These are phyloP conservation scores for Nyctibius grandis DNA, from an alignment of 2,797 vertebrate genomes.

Conservation along the genomic window DNA sequence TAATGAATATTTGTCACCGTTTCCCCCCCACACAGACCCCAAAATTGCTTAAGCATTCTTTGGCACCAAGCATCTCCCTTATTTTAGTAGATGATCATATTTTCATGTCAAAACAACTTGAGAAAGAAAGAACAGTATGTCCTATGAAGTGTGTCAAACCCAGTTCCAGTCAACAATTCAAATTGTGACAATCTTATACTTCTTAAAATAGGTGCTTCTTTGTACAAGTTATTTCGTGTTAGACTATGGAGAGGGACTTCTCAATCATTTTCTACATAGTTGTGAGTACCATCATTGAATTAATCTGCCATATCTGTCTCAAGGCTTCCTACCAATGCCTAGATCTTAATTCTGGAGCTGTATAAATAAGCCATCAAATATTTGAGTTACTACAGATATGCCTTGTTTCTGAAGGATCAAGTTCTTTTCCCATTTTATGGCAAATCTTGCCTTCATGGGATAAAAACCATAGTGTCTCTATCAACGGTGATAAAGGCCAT, in stretches of 20 bases:
- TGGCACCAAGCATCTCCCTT: conserved; percentile 20
- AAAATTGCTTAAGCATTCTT: conserved; percentile 66
- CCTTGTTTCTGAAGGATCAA: background rate
- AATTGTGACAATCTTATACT: conserved; percentile 6
- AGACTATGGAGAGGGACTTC: background rate
- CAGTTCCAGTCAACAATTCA: conserved; percentile 9
- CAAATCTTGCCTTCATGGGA: background rate
- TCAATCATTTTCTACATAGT: background rate
- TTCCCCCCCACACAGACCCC: background rate
- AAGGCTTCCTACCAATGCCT: background rate
- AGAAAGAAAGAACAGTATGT: conserved; percentile 48
- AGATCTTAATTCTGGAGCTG: background rate
- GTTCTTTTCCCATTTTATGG: background rate
- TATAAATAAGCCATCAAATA: background rate
- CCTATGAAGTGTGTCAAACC: background rate
- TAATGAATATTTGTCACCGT: conserved; percentile 59
- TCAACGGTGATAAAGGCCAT: background rate
- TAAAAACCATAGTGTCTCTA: background rate
- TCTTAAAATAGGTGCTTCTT: background rate
- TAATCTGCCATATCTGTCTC: background rate
- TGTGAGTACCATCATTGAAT: background rate
- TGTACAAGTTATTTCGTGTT: background rate
- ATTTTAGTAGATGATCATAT: conserved; percentile 59
- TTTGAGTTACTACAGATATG: background rate
- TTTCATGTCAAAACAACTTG: conserved; percentile 68